Percentiles rank a stretch among this genome's conserved stretches.
These are phyloP conservation scores for Eupithecia vulgata DNA, from an alignment of 2,888 invertebrate species.

Conservation along the genomic window DNA sequence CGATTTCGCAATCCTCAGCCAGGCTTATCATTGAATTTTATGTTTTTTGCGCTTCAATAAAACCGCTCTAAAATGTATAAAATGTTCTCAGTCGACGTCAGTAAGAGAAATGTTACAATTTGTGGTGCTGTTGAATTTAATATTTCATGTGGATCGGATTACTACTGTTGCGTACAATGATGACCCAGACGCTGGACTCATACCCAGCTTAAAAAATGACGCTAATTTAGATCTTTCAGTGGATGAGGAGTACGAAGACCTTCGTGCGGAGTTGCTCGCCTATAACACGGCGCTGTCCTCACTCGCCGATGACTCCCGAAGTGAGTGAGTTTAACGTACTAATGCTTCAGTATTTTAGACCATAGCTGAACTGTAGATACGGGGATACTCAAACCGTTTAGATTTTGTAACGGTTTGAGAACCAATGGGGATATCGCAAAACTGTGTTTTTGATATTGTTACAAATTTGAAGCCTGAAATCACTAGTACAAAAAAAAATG, in stretches of 20 bases:
- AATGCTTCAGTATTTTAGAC: not conserved
- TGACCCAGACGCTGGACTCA: constrained; percentile 44
- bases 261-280: constrained; percentile 73
- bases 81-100: constrained; percentile 28
- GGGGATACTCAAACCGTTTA: not conserved
- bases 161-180: constrained; percentile 45
- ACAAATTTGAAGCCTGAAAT: not conserved
- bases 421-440: not conserved
- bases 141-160: constrained; percentile 40
- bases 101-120: constrained; percentile 56
- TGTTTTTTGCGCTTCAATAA: constrained; percentile 63
- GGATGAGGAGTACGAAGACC: constrained; percentile 77
- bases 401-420: not conserved
- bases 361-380: not conserved
- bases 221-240: constrained; percentile 68
- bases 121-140: constrained; percentile 52
- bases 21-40: constrained; percentile 67
- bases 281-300: constrained; percentile 69
- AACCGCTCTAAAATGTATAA: constrained; percentile 46
- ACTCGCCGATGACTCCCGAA: constrained; percentile 50
- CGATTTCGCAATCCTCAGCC: constrained; percentile 52
- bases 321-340: constrained; percentile 48
- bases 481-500: not conserved
- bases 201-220: constrained; percentile 62
- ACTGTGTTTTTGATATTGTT: not conserved